Conservation (phyloP, 2,888 invertebrate species). For the Pecten maximus region DNA sequence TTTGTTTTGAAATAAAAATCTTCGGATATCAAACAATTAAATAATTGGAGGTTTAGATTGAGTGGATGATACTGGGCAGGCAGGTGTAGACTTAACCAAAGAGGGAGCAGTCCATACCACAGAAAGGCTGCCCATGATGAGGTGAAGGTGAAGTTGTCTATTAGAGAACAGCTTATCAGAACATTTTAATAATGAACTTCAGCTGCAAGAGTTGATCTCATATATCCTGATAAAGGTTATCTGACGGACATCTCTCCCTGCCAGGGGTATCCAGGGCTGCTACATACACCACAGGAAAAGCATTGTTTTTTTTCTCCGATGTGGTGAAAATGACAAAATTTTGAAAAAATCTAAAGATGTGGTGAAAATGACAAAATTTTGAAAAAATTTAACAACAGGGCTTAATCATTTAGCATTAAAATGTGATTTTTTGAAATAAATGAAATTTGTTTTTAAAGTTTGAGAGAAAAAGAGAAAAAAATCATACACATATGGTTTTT, state of each 20-base stretch:
- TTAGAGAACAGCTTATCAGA: background rate
- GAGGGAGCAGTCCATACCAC: background rate
- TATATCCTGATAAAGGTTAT: background rate
- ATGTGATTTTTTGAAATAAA: background rate
- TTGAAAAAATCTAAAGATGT: background rate
- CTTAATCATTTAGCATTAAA: background rate
- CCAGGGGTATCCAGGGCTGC: background rate
- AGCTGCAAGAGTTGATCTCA: background rate
- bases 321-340: background rate
- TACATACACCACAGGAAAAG: conserved; percentile 7
- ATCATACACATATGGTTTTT: too few relatives aligned
- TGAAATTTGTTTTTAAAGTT: background rate
- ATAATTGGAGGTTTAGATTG: too few relatives aligned
- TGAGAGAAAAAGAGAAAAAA: background rate
- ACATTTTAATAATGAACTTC: background rate
- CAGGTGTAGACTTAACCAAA: too few relatives aligned
- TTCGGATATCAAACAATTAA: too few relatives aligned
- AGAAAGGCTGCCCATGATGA: background rate
- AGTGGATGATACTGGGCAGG: too few relatives aligned
- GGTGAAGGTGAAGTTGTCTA: background rate
- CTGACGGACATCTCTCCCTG: conserved; percentile 2
- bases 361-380: background rate
- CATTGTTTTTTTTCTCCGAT: background rate
- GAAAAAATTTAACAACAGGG: background rate
- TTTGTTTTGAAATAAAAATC: too few relatives aligned